Conservation (phyloP, 2,797 vertebrate genomes). For the Kryptolebias ocellatus region DNA sequence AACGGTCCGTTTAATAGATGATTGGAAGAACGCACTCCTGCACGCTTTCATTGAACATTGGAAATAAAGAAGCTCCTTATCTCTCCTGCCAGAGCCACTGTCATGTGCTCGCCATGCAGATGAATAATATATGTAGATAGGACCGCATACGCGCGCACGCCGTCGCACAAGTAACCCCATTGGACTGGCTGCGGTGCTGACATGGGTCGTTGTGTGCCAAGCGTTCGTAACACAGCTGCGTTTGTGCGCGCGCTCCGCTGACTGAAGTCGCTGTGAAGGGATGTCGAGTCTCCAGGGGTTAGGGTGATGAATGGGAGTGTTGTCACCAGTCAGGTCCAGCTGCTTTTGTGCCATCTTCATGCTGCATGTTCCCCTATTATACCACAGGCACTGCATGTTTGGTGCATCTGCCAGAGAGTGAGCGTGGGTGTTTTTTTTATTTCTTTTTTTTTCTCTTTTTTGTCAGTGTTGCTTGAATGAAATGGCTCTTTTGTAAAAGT, state of each 20-base stretch:
- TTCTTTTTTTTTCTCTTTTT: slow-evolving; percentile 6
- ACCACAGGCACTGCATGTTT: slow-evolving; percentile 37
- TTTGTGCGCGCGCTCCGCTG: slow-evolving; percentile 34
- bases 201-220: slow-evolving; percentile 60
- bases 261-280: slow-evolving; percentile 69
- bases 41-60: slow-evolving; percentile 49
- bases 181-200: slow-evolving; percentile 58
- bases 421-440: slow-evolving; percentile 29
- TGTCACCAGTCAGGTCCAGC: slow-evolving; percentile 79
- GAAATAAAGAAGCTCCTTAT: slow-evolving; percentile 82
- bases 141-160: slow-evolving; percentile 23
- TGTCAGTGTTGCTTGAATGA: slow-evolving; percentile 46
- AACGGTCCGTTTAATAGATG: slow-evolving; percentile 54
- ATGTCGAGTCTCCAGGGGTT: slow-evolving; percentile 73
- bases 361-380: slow-evolving; percentile 65
- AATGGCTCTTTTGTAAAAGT: slow-evolving; percentile 18
- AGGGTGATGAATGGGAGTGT: slow-evolving; percentile 79
- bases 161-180: slow-evolving; percentile 49
- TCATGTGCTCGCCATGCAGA: slow-evolving; percentile 78
- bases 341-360: slow-evolving; percentile 75
- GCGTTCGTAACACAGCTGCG: slow-evolving; percentile 36
- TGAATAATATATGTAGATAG: slow-evolving; percentile 79
- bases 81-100: slow-evolving; percentile 76
- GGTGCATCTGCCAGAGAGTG: slow-evolving; percentile 17
- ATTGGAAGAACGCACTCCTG: slow-evolving; percentile 57